A percentile compares a stretch with the other conserved stretches of the same genome.
These are phyloP conservation scores for Gopherus flavomarginatus DNA, from an alignment of 2,113 vertebrate species.

Conservation along the genomic window DNA sequence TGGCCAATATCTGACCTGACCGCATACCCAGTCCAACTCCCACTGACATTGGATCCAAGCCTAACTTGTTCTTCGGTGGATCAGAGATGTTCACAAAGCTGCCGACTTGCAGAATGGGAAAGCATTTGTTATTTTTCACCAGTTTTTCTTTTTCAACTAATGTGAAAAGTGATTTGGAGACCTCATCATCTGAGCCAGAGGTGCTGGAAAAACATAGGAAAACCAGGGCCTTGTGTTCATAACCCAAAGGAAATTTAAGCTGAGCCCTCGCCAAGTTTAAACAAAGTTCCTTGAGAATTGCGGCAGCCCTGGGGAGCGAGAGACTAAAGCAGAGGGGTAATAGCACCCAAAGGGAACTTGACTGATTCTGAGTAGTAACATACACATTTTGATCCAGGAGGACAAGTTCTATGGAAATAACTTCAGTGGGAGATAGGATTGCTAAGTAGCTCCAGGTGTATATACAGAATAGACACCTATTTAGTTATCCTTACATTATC, in stretches of 20 bases:
- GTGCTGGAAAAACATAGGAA: too few relatives aligned
- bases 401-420: not conserved
- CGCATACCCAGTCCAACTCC: not conserved
- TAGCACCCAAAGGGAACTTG: fast-evolving
- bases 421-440: not conserved
- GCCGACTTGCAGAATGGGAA: not conserved
- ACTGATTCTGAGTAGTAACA: not conserved
- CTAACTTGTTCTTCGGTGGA: not conserved
- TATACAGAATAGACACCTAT: fast-evolving
- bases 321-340: not conserved
- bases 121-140: not conserved
- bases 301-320: not conserved
- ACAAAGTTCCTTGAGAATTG: fast-evolving
- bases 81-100: not conserved
- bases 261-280: not conserved
- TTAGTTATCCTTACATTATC: not conserved
- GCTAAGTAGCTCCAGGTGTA: not conserved
- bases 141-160: not conserved
- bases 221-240: not conserved
- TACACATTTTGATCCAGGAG: not conserved
- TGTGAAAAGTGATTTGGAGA: fast-evolving
- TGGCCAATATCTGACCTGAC: not conserved
- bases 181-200: not conserved
- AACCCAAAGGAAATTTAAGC: not conserved
- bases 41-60: not conserved